Conservation (phyloP, 1,140 invertebrate genomes). For the Adelges cooleyi region DNA sequence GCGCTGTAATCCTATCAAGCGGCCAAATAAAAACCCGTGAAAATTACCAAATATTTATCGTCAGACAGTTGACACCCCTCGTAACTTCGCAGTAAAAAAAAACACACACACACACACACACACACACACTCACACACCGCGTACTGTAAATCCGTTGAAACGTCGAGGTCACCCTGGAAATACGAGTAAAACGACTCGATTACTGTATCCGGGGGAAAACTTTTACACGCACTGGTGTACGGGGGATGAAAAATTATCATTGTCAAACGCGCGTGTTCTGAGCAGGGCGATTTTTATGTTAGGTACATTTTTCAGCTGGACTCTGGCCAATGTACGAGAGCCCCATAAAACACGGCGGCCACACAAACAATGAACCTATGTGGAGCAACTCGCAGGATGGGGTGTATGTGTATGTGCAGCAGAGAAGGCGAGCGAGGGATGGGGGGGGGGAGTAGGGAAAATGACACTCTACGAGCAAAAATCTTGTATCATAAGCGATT, state of each 20-base stretch:
- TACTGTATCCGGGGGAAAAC: conserved; percentile 20
- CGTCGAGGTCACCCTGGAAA: neutral
- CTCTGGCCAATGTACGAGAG: conserved; percentile 7
- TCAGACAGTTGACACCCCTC: neutral
- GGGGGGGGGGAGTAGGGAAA: neutral
- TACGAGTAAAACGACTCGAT: conserved; percentile 18
- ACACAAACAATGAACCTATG: conserved; percentile 19
- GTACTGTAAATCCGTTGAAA: conserved; percentile 8
- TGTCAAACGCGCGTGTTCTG: conserved; percentile 11
- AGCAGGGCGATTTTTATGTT: conserved; percentile 21
- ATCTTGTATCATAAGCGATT: conserved; percentile 17
- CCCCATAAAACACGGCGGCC: conserved; percentile 16
- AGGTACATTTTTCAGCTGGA: conserved; percentile 21
- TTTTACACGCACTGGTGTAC: conserved; percentile 8
- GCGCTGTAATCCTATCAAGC: neutral
- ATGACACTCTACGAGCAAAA: neutral
- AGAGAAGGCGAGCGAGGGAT: neutral
- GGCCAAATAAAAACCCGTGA: neutral
- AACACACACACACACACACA: too few relatives aligned
- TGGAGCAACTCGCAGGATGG: neutral
- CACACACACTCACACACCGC: too few relatives aligned
- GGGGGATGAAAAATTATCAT: conserved; percentile 27
- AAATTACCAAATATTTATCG: conserved; percentile 12
- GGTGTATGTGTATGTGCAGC: neutral
- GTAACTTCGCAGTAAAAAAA: neutral